Evolutionary conservation across 1,140 invertebrate species (phyloP).

Genomic region (Chrysomallon squamiferum): DNA sequence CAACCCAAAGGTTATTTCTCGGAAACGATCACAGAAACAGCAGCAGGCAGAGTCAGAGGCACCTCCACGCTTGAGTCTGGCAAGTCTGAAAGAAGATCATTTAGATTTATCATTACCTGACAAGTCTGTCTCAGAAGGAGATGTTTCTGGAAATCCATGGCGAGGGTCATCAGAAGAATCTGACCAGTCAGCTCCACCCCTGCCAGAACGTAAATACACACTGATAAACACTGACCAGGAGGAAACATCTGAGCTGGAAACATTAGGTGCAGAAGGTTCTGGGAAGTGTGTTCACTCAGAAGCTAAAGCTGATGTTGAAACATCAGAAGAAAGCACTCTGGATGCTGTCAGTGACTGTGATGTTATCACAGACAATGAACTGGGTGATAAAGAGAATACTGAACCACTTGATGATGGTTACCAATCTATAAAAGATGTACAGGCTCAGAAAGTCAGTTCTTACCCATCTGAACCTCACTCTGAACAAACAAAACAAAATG

Average conservation of each 20-base stretch:
- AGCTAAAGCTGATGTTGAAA: too few relatives aligned
- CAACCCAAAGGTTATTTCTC: conserved; percentile 27
- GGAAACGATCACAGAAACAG: conserved; percentile 28
- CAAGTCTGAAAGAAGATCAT: too few relatives aligned
- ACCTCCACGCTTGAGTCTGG: too few relatives aligned
- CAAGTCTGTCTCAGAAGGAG: conserved; percentile 3
- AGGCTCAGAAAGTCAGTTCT: too few relatives aligned
- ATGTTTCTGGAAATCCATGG: neutral
- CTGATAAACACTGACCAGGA: conserved; percentile 4
- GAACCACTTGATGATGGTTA: too few relatives aligned
- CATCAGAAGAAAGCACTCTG: too few relatives aligned
- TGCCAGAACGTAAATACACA: conserved; percentile 19
- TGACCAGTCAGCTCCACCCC: conserved; percentile 6
- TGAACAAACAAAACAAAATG: neutral
- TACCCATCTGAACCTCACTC: neutral
- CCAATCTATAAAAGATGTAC: too few relatives aligned
- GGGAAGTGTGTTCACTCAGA: neutral
- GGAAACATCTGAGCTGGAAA: neutral
- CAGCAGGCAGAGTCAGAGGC: conserved; percentile 2
- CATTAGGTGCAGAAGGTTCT: too few relatives aligned
- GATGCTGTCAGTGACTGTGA: neutral
- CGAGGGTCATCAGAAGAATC: neutral
- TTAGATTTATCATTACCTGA: neutral
- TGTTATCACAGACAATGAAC: neutral
- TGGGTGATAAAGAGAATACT: too few relatives aligned